Conservation (phyloP, 2,888 invertebrate species). For the Drosophila neonasuta region DNA sequence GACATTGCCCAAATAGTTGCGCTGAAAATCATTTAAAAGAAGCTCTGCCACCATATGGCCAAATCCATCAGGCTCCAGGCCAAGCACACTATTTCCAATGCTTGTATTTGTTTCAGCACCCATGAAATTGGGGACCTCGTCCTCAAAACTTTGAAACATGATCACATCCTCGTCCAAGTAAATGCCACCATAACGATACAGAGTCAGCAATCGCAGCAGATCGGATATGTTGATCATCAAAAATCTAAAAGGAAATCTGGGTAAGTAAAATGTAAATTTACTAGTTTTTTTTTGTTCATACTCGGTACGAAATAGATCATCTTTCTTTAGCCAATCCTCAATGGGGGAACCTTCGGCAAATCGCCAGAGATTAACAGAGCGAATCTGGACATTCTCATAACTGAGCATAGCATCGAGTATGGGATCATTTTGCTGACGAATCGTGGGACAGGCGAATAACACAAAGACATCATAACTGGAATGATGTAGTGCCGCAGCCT, state of each 20-base stretch:
- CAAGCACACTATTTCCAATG: constrained; percentile 86
- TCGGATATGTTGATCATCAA: constrained; percentile 72
- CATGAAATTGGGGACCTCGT: constrained; percentile 38
- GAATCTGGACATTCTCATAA: constrained; percentile 76
- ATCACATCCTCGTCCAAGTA: constrained; percentile 90
- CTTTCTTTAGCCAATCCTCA: constrained; percentile 72
- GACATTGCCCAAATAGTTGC: not conserved
- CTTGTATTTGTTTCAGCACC: constrained; percentile 84
- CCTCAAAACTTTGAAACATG: constrained; percentile 83
- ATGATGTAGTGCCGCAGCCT: constrained; percentile 78
- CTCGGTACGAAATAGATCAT: constrained; percentile 4
- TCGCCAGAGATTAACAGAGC: constrained; percentile 76
- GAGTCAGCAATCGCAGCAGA: constrained; percentile 78
- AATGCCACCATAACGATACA: constrained; percentile 90
- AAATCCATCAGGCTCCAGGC: constrained; percentile 83
- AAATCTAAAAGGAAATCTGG: not conserved
- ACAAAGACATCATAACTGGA: constrained; percentile 73
- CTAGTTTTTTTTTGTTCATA: constrained; percentile 25
- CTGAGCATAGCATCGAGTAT: constrained; percentile 65
- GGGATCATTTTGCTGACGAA: not conserved
- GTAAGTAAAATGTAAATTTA: not conserved
- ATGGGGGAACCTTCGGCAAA: constrained; percentile 77
- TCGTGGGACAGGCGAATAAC: constrained; percentile 32
- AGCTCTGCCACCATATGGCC: constrained; percentile 79
- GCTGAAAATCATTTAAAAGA: constrained; percentile 3